phyloP scores from a whole-genome alignment of 2,888 invertebrate genomes.

The Shargacucullia verbasci region DNA sequence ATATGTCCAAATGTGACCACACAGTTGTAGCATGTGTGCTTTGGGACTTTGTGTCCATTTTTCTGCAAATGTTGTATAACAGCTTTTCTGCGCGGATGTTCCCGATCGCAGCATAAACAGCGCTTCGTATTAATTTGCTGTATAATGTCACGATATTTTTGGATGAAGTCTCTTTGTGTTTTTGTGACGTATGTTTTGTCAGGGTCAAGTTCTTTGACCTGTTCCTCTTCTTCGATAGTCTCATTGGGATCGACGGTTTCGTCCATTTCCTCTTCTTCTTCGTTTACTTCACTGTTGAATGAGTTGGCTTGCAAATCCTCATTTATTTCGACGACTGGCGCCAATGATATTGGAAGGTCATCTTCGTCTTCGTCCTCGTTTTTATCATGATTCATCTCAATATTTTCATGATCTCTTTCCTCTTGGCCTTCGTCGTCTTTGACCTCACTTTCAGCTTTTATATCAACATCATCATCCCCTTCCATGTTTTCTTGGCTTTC shows the following conservation, averaged over 20 bases:
- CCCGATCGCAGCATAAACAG: slow-evolving; percentile 84
- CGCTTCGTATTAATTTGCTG: slow-evolving; percentile 85
- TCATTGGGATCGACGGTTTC: slow-evolving; percentile 70
- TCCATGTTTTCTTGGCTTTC: slow-evolving; percentile 68
- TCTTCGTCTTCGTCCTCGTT: slow-evolving; percentile 78
- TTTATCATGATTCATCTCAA: slow-evolving; percentile 69
- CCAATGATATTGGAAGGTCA: slow-evolving; percentile 73
- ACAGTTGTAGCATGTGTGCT: slow-evolving; percentile 90
- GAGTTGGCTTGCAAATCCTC: slow-evolving; percentile 80
- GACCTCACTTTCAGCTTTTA: slow-evolving; percentile 62
- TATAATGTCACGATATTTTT: slow-evolving; percentile 82
- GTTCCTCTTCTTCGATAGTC: slow-evolving; percentile 67
- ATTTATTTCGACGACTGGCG: slow-evolving; percentile 84
- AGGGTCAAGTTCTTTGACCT: slow-evolving; percentile 75
- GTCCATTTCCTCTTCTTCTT: slow-evolving; percentile 75
- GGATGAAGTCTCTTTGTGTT: slow-evolving; percentile 83
- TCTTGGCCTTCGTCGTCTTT: slow-evolving; percentile 60
- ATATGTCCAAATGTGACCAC: slow-evolving; percentile 89
- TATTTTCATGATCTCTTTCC: slow-evolving; percentile 66
- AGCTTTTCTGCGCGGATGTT: slow-evolving; percentile 85
- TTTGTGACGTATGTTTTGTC: slow-evolving; percentile 81
- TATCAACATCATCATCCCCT: slow-evolving; percentile 63
- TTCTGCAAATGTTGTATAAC: slow-evolving; percentile 88
- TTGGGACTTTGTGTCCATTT: slow-evolving; percentile 88
- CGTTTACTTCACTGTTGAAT: slow-evolving; percentile 75